phyloP scores from a whole-genome alignment of 2,888 invertebrate species.

The Celastrina argiolus region DNA sequence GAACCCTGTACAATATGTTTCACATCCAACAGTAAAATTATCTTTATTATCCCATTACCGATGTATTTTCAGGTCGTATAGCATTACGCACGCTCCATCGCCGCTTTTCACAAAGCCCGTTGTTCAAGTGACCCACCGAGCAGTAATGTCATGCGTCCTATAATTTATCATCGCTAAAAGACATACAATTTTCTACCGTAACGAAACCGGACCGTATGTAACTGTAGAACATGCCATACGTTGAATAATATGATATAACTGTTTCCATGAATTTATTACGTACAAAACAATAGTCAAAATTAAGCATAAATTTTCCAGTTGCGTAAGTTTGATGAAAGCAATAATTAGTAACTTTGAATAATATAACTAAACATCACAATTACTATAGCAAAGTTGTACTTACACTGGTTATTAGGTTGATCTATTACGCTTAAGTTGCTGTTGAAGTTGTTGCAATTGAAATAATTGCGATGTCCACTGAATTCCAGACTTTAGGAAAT shows the following conservation, averaged over 20 bases:
- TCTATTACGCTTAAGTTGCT: too few relatives aligned
- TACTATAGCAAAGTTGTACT: too few relatives aligned
- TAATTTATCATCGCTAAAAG: slow-evolving; percentile 24
- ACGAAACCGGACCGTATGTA: slow-evolving; percentile 30
- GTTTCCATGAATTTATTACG: background rate
- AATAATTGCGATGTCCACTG: too few relatives aligned
- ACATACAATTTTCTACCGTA: slow-evolving; percentile 31
- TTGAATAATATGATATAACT: slow-evolving; percentile 15
- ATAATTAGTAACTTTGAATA: background rate
- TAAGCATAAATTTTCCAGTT: background rate
- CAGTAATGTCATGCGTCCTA: slow-evolving; percentile 21
- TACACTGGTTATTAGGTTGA: too few relatives aligned
- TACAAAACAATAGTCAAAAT: background rate
- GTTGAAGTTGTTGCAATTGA: too few relatives aligned
- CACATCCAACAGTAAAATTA: background rate
- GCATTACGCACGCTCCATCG: background rate
- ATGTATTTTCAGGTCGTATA: background rate
- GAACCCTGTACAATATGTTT: background rate
- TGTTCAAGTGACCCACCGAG: slow-evolving; percentile 13
- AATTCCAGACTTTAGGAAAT: too few relatives aligned
- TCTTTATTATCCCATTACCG: background rate
- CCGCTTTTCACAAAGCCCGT: slow-evolving; percentile 26
- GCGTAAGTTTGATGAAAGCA: background rate
- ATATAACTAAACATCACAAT: too few relatives aligned
- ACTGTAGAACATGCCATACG: slow-evolving; percentile 26